phyloP scores from a whole-genome alignment of 1,140 invertebrate species.

The Hyphantria cunea region DNA sequence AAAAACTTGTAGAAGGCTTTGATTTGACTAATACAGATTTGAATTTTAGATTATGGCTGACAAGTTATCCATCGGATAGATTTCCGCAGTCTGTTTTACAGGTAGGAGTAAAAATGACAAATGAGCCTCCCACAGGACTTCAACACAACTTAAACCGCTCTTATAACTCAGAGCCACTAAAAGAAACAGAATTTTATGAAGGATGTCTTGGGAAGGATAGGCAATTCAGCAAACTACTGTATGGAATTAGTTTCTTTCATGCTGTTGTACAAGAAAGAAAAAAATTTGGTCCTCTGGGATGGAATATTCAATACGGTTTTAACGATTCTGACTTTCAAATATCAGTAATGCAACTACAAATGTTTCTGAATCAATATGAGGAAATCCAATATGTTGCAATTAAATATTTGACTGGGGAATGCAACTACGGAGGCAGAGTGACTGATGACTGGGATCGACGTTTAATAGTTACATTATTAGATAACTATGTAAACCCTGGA shows the following conservation, averaged over 20 bases:
- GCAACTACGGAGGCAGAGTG: conserved; percentile 98
- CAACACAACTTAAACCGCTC: conserved; percentile 93
- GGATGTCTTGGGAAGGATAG: conserved; percentile 87
- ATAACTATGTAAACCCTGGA: conserved; percentile 89
- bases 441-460: conserved; percentile 96
- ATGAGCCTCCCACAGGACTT: conserved; percentile 94
- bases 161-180: conserved; percentile 91
- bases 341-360: conserved; percentile 93
- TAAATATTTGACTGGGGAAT: conserved; percentile 95
- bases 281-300: conserved; percentile 95
- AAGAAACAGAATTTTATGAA: conserved; percentile 86
- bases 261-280: conserved; percentile 95
- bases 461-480: conserved; percentile 90
- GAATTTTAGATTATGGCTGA: conserved; percentile 91
- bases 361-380: conserved; percentile 88
- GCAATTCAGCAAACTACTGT: conserved; percentile 91
- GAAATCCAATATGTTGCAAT: conserved; percentile 93
- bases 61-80: conserved; percentile 92
- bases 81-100: conserved; percentile 95
- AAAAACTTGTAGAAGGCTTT: conserved; percentile 90
- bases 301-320: conserved; percentile 98
- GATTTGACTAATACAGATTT: conserved; percentile 88
- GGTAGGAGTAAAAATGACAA: conserved; percentile 97
- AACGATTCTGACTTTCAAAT: conserved; percentile 97
- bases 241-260: conserved; percentile 96